phyloP scores from a whole-genome alignment of 2,797 vertebrate genomes.

The Hypotaenidia philippensis region DNA sequence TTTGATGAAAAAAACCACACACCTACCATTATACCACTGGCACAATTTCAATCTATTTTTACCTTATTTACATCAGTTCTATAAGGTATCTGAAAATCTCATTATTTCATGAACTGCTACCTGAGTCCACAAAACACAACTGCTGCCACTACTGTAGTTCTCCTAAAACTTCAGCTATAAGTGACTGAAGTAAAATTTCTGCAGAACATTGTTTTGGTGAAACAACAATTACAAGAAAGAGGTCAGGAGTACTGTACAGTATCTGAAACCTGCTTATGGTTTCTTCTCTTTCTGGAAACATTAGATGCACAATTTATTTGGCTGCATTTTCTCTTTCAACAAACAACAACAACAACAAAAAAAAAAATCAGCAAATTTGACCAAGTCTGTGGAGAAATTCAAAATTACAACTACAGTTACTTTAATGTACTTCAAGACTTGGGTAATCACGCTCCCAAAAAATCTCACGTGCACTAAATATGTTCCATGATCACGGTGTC shows the following conservation, averaged over 20 bases:
- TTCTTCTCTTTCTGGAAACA: background rate
- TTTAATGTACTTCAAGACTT: background rate
- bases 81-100: background rate
- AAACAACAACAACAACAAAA: background rate
- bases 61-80: background rate
- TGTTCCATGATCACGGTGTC: background rate
- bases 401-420: background rate
- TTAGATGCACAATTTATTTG: background rate
- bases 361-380: background rate
- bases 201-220: background rate
- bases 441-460: background rate
- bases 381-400: background rate
- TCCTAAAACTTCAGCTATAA: background rate
- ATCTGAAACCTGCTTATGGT: background rate
- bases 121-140: background rate
- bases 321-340: background rate
- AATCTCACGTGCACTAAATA: background rate
- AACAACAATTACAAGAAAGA: background rate
- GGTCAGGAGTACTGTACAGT: background rate
- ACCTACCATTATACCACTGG: background rate
- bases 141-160: background rate
- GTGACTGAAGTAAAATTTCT: background rate
- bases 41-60: background rate
- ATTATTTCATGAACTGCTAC: background rate
- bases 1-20: background rate